Percentiles rank a stretch among this genome's conserved stretches.
These are phyloP conservation scores for Empis livida DNA, from an alignment of 2,888 invertebrate species.

Conservation along the genomic window DNA sequence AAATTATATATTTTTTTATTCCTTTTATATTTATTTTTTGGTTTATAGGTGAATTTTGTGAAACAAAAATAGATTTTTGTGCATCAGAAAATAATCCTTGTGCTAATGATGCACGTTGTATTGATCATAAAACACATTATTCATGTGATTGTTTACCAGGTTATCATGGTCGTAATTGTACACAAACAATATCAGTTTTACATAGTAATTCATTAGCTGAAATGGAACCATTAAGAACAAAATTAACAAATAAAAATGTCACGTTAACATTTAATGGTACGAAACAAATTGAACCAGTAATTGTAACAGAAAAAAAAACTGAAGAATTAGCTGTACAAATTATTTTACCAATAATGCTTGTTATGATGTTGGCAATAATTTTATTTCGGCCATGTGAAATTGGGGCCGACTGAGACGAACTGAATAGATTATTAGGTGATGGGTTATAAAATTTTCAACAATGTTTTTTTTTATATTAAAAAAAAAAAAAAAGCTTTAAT, in stretches of 20 bases:
- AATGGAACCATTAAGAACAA: conserved; percentile 76
- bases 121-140: conserved; percentile 76
- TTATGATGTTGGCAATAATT: conserved; percentile 95
- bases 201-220: conserved; percentile 89
- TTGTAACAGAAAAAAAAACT: conserved; percentile 83
- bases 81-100: conserved; percentile 88
- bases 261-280: conserved; percentile 86
- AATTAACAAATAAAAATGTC: conserved; percentile 80
- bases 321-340: conserved; percentile 88
- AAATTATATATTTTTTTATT: background rate
- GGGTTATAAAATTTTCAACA: too few relatives aligned
- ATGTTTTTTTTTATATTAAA: background rate
- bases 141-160: conserved; percentile 76
- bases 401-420: conserved; percentile 43
- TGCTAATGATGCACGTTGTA: conserved; percentile 80
- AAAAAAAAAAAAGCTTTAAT: background rate
- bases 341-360: conserved; percentile 91
- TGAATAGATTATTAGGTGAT: background rate
- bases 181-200: conserved; percentile 85
- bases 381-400: conserved; percentile 82
- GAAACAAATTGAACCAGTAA: conserved; percentile 70
- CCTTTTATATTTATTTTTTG: conserved; percentile 31
- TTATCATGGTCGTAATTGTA: conserved; percentile 88
- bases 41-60: conserved; percentile 83
- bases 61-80: conserved; percentile 89